A percentile compares a stretch with the other conserved stretches of the same genome.
phyloP scores from a whole-genome alignment of 2,888 invertebrate genomes.

The Folsomia manolachei region DNA sequence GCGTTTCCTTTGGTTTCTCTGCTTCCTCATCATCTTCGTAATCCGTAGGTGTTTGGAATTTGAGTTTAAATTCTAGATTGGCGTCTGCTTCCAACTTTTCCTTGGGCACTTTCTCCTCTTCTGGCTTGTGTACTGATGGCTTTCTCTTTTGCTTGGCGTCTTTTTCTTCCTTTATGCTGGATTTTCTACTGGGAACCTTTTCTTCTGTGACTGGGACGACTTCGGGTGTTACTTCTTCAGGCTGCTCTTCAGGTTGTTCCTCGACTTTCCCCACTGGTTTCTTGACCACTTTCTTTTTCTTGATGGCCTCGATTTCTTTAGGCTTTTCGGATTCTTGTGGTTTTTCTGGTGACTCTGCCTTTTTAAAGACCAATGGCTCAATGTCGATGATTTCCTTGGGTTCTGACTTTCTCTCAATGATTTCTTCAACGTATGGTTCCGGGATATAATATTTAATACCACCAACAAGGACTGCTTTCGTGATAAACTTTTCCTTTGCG shows the following conservation, averaged over 20 bases:
- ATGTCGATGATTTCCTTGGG: conserved; percentile 6
- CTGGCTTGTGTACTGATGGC: background rate
- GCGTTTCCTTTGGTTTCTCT: background rate
- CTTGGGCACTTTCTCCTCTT: background rate
- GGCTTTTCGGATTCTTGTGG: conserved; percentile 49
- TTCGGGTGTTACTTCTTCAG: background rate
- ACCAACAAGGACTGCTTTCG: background rate
- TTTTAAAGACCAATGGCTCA: conserved; percentile 14
- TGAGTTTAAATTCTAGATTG: background rate
- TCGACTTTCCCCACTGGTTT: conserved; percentile 3
- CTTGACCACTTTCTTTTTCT: conserved; percentile 32
- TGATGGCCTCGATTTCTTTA: conserved; percentile 29
- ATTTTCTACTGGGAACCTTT: background rate
- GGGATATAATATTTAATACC: conserved; percentile 8
- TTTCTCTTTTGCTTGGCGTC: background rate
- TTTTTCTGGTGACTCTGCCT: conserved; percentile 10
- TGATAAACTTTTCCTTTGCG: background rate
- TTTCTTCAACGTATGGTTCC: conserved; percentile 16
- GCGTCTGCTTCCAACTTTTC: background rate
- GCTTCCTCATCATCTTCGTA: conserved; percentile 21
- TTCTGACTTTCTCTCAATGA: conserved; percentile 5
- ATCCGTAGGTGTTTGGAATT: background rate
- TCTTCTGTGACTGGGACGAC: background rate
- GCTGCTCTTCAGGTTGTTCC: background rate
- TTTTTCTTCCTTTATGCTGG: background rate